These are phyloP conservation scores for Protomyctophum bolini DNA, from an alignment of 2,113 vertebrate species.

Conservation along the genomic window DNA sequence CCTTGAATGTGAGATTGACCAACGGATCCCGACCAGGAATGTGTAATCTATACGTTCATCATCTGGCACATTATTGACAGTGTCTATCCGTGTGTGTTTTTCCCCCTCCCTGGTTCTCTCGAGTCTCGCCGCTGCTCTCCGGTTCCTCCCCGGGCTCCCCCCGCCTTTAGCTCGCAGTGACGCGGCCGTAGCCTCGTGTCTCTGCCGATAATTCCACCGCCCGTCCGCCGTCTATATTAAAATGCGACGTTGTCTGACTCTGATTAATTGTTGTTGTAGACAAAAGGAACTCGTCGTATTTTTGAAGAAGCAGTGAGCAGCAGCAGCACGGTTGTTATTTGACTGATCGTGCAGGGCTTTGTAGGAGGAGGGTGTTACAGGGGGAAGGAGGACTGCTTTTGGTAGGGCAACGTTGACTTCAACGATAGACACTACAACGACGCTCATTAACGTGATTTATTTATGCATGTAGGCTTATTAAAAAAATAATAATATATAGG, in stretches of 20 bases:
- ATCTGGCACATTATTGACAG: not conserved
- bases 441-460: conserved; percentile 48
- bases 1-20: not conserved
- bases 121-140: conserved; percentile 32
- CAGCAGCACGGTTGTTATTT: conserved; percentile 1
- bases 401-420: conserved; percentile 13
- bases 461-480: conserved; percentile 52
- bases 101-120: conserved; percentile 54
- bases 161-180: conserved; percentile 39
- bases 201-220: conserved; percentile 54
- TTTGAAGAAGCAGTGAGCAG: not conserved
- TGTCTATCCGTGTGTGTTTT: not conserved
- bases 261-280: conserved; percentile 53
- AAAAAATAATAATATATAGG: conserved; percentile 6
- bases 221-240: conserved; percentile 28
- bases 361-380: conserved; percentile 29
- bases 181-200: conserved; percentile 43
- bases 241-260: conserved; percentile 40
- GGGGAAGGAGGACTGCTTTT: conserved; percentile 17
- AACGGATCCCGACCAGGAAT: not conserved
- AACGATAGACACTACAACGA: conserved; percentile 12
- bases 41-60: conserved; percentile 36
- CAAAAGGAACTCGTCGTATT: conserved; percentile 9
- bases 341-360: conserved; percentile 1
- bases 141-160: conserved; percentile 54